Percentiles rank a stretch among this genome's conserved stretches.
Evolutionary conservation across 2,797 vertebrate genomes (phyloP).

Genomic region (Sebastes cheni): DNA sequence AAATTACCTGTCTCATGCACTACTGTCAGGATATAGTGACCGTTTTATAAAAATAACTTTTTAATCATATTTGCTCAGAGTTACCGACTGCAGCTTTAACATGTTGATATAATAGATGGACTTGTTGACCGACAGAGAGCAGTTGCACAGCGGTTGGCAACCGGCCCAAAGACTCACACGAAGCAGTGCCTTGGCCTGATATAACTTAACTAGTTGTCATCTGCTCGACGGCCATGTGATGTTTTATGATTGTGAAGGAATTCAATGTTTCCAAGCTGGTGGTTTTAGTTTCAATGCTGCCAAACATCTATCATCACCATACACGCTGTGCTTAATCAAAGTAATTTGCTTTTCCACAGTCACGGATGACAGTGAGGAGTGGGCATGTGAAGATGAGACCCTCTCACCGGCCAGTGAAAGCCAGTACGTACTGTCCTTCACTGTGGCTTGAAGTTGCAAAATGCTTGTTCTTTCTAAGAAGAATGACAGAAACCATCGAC

Average conservation of each 20-base stretch:
- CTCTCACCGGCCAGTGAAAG: constrained; percentile 65
- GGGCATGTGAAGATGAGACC: constrained; percentile 81
- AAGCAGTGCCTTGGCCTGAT: neutral
- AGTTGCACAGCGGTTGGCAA: neutral
- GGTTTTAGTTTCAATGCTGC: constrained; percentile 23
- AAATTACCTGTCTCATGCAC: neutral
- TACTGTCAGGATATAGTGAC: neutral
- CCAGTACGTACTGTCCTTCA: constrained; percentile 61
- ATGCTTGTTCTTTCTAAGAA: neutral
- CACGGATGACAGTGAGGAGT: constrained; percentile 86
- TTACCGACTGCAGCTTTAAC: neutral
- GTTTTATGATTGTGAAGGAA: constrained; percentile 49
- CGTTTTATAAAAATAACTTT: neutral
- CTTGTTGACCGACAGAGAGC: constrained; percentile 26
- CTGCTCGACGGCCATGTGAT: constrained; percentile 35
- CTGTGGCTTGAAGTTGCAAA: neutral
- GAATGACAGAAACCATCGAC: neutral
- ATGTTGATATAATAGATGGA: neutral
- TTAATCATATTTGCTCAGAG: too few relatives aligned
- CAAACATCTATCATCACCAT: constrained; percentile 28
- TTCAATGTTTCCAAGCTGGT: constrained; percentile 4
- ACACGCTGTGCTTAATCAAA: constrained; percentile 25
- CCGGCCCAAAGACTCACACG: neutral
- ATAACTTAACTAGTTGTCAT: constrained; percentile 25
- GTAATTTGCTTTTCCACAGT: constrained; percentile 66